These are phyloP conservation scores for Celastrina argiolus DNA, from an alignment of 2,888 invertebrate species.

Conservation along the genomic window DNA sequence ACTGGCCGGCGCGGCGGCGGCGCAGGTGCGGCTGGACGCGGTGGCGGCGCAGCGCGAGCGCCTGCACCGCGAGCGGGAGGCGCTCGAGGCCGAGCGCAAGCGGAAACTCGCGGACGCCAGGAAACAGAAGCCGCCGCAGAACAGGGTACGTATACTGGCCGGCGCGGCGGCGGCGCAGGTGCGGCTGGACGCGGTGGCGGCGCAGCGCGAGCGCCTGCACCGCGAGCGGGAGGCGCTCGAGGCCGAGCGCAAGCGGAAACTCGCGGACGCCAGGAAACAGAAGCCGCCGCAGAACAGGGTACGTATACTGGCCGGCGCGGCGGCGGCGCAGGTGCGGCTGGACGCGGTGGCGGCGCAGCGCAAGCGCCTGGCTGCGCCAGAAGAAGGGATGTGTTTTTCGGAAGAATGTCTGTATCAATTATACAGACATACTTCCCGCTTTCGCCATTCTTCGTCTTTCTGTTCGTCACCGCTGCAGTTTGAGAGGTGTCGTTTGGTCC, in stretches of 20 bases:
- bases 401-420: too few relatives aligned
- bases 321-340: conserved; percentile 60
- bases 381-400: too few relatives aligned
- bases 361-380: conserved; percentile 55
- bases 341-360: conserved; percentile 68
- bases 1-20: conserved; percentile 40
- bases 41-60: conserved; percentile 63
- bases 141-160: too few relatives aligned
- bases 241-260: conserved; percentile 40
- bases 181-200: conserved; percentile 69
- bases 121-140: background rate
- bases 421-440: too few relatives aligned
- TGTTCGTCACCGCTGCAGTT: too few relatives aligned
- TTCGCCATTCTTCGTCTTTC: too few relatives aligned
- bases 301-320: conserved; percentile 39
- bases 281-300: background rate
- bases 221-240: conserved; percentile 69
- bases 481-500: too few relatives aligned
- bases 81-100: conserved; percentile 56
- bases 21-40: conserved; percentile 66
- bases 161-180: conserved; percentile 50
- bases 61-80: conserved; percentile 69
- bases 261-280: background rate
- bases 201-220: conserved; percentile 64
- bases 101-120: too few relatives aligned